These are phyloP conservation scores for Petrolisthes cinctipes DNA, from an alignment of 2,888 invertebrate genomes.

Conservation along the genomic window DNA sequence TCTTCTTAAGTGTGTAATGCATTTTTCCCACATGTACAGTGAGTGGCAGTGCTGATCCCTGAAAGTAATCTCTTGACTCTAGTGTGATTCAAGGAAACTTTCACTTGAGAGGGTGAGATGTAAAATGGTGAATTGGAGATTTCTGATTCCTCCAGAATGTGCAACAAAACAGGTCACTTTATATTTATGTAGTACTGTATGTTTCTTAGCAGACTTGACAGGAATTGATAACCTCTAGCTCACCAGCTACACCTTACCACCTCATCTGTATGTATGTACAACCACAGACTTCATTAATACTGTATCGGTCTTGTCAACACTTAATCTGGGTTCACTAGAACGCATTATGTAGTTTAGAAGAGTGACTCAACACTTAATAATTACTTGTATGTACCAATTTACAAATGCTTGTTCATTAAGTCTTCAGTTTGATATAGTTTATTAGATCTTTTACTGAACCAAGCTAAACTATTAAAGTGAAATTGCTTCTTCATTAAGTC, in stretches of 20 bases:
- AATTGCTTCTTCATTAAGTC: conserved; percentile 45
- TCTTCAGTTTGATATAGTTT: conserved; percentile 17
- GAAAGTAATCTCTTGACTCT: conserved; percentile 7
- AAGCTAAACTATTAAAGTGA: conserved; percentile 18
- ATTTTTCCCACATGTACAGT: no score
- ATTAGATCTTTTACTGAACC: conserved; percentile 8
- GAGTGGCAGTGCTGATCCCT: background rate
- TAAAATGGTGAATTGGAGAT: no score
- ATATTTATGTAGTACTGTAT: no score
- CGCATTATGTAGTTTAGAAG: conserved; percentile 52
- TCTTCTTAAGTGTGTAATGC: no score
- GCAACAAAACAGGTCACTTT: no score
- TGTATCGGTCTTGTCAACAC: conserved; percentile 29
- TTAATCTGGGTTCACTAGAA: conserved; percentile 41
- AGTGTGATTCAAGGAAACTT: conserved; percentile 3
- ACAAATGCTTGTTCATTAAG: conserved; percentile 49
- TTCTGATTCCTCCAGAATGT: no score
- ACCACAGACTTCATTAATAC: background rate
- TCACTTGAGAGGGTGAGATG: no score
- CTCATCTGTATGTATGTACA: conserved; percentile 84
- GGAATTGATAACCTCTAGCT: no score
- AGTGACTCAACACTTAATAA: conserved; percentile 48
- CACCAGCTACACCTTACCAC: no score
- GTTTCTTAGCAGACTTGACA: no score
- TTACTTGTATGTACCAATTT: conserved; percentile 34